Evolutionary conservation across 2,113 vertebrate species (phyloP).

Genomic region (Strix uralensis): DNA sequence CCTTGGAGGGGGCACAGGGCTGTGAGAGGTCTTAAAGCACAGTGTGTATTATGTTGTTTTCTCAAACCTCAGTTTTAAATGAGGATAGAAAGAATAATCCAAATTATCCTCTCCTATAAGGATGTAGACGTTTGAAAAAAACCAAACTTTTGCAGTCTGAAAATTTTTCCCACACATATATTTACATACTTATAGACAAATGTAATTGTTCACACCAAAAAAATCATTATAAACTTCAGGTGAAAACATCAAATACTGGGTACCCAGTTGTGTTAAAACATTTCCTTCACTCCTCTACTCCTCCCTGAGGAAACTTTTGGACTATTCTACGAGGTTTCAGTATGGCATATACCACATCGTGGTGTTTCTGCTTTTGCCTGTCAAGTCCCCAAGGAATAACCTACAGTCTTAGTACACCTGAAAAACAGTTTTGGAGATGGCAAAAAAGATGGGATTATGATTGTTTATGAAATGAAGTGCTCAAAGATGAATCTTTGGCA

Average conservation of each 20-base stretch:
- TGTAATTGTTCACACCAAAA: background rate
- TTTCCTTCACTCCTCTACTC: background rate
- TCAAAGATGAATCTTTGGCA: background rate
- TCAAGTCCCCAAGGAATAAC: background rate
- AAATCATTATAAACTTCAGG: background rate
- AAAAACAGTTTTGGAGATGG: background rate
- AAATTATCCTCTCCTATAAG: background rate
- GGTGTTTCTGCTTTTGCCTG: background rate
- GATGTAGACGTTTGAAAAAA: background rate
- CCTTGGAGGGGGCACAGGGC: background rate
- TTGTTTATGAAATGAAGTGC: background rate
- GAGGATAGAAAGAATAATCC: background rate
- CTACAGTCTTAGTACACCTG: background rate
- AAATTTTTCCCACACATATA: background rate
- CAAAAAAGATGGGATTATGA: background rate
- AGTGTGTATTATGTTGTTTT: background rate
- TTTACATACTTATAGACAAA: background rate
- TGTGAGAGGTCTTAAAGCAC: background rate
- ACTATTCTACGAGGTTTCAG: background rate
- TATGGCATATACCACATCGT: too few relatives aligned
- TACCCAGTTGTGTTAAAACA: background rate
- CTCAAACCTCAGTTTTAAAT: background rate
- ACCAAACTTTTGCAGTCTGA: background rate
- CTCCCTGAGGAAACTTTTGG: background rate
- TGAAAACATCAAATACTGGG: background rate